Conservation (phyloP, 2,797 vertebrate species). For the Sebastes matsubarae region DNA sequence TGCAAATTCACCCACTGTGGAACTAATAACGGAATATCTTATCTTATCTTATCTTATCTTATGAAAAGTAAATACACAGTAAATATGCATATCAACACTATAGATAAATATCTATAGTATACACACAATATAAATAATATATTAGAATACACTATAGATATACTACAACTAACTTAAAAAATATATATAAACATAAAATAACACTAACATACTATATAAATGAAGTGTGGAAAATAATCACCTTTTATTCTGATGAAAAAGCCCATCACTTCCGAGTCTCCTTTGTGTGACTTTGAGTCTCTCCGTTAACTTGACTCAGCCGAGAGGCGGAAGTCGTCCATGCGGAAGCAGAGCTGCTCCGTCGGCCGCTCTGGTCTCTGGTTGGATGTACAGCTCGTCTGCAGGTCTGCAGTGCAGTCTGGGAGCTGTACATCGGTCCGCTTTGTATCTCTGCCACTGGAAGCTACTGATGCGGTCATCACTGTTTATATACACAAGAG, state of each 20-base stretch:
- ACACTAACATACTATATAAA: too few relatives aligned
- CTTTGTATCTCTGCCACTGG: slow-evolving; percentile 50
- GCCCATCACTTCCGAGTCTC: fast-evolving
- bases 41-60: too few relatives aligned
- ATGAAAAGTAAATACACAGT: too few relatives aligned
- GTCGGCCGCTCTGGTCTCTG: slow-evolving; percentile 11
- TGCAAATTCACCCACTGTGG: too few relatives aligned
- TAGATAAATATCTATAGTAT: too few relatives aligned
- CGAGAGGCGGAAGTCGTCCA: slow-evolving; percentile 49
- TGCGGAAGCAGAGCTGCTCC: slow-evolving; percentile 48
- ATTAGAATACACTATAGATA: too few relatives aligned
- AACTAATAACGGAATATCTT: fast-evolving
- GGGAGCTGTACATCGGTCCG: slow-evolving; percentile 73
- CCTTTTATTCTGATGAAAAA: slow-evolving; percentile 27
- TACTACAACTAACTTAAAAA: too few relatives aligned
- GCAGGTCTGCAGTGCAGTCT: slow-evolving; percentile 63
- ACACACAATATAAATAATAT: too few relatives aligned
- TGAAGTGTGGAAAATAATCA: too few relatives aligned
- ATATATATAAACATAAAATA: too few relatives aligned
- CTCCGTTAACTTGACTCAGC: background rate
- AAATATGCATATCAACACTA: too few relatives aligned
- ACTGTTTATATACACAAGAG: slow-evolving; percentile 28
- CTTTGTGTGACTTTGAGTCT: fast-evolving
- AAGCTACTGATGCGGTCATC: slow-evolving; percentile 30
- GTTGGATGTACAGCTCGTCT: slow-evolving; percentile 31